Evolutionary conservation across 2,888 invertebrate genomes (phyloP), one percentile per base, ranked within the genome.

Genomic region (Andricus quercusramuli): DNA sequence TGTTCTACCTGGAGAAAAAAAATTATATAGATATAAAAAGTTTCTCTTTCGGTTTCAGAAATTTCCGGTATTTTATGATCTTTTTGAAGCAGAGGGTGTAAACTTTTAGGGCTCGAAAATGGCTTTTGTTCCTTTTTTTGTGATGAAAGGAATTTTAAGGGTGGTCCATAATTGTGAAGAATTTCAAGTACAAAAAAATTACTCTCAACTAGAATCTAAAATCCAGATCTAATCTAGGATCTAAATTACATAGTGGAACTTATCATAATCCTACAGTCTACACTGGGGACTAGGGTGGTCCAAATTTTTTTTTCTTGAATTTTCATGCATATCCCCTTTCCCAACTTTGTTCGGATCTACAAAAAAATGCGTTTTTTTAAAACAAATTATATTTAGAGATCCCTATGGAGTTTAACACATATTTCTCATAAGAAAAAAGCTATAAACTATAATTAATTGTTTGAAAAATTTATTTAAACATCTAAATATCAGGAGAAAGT

Each of bases 1-100:
- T 47, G 15, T 15, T 56, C 51, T 74, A 56, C 22, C 67, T 67
- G n/a, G 41, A 41, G n/a, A 20, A 47, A 44, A 70, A 70, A 74
- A 70, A 25, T 74, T 74, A 74, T 56, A 74, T n/a, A 20, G 56
- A 32, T 74, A 32, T 56, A 56, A 74, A 74, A 74, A 74, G 56
- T 56, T 37, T 37, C 74, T 32, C 74, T 56, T 74, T n/a, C 17
- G 32, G 32, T 56, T 74, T 6, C 4, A 20, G n/a, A n/a, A 32
- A n/a, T 56, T 74, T 51, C 51, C 15, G 51, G 44, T 15, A 20
- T 32, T 74, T 74, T 74, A 74, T 74, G 56, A 56, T 32, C 74
- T 56, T 32, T 56, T 74, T 32, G 32, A 74, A 37, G 56, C 32
- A 74, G 56, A 13, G 51, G 32, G 51, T 74, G 20, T 74, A 74